Evolutionary conservation across 2,113 vertebrate genomes (phyloP).

Genomic region (Motacilla tschutschensis): DNA sequence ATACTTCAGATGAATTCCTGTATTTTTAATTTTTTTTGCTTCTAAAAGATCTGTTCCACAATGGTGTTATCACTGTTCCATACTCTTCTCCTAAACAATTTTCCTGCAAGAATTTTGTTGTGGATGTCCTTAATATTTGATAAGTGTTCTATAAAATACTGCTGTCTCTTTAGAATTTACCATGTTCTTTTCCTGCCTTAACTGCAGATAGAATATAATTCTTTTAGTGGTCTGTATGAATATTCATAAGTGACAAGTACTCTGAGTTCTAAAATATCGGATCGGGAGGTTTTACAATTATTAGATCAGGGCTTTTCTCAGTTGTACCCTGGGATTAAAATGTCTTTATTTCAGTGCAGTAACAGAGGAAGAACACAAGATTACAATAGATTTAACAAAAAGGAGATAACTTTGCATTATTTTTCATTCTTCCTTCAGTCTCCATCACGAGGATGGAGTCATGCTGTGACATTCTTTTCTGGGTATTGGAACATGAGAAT

Average conservation of each 20-base stretch:
- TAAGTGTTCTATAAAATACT: not conserved
- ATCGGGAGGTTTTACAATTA: constrained; percentile 57
- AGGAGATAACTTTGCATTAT: constrained; percentile 77
- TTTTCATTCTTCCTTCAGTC: constrained; percentile 72
- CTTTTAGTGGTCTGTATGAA: constrained; percentile 49
- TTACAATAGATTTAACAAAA: constrained; percentile 70
- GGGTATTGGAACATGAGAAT: constrained; percentile 73
- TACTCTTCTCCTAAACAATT: not conserved
- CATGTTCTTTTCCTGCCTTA: not conserved
- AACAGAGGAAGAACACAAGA: constrained; percentile 64
- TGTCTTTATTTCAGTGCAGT: constrained; percentile 58
- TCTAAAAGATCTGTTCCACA: not conserved
- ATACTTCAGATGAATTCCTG: not conserved
- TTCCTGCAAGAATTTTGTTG: not conserved
- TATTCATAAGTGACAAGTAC: constrained; percentile 46
- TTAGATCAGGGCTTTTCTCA: constrained; percentile 60
- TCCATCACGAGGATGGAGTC: constrained; percentile 65
- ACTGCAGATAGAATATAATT: constrained; percentile 17
- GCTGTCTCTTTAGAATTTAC: constrained; percentile 1
- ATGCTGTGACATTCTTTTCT: constrained; percentile 74
- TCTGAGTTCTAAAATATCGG: constrained; percentile 33
- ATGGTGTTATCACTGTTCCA: not conserved
- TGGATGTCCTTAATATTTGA: constrained; percentile 4
- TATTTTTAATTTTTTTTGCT: not conserved
- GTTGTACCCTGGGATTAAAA: constrained; percentile 55